A percentile compares a stretch with the other conserved stretches of the same genome.
These are phyloP conservation scores for Aurelia aurita complex sp. Pacific DNA, from an alignment of 30 jellyfish, hydroid and myxozoan genomes.

Conservation along the genomic window DNA sequence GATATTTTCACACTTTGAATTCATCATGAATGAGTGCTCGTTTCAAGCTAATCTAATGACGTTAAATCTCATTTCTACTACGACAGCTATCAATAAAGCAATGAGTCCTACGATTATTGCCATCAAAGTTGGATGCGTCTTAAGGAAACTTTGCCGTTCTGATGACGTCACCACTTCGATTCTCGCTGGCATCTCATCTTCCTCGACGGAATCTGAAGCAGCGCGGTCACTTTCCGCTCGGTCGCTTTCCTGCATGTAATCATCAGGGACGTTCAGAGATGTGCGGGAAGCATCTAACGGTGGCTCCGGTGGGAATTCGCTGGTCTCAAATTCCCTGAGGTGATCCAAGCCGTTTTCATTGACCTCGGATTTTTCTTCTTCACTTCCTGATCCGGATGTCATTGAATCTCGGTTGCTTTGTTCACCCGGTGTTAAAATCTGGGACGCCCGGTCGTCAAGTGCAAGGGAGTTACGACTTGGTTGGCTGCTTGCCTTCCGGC, in stretches of 20 bases:
- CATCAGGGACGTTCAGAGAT: slow-evolving; percentile 72
- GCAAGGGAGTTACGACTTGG: slow-evolving; percentile 69
- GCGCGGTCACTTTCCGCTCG: slow-evolving; percentile 18
- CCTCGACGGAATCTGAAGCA: slow-evolving; percentile 39
- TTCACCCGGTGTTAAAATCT: slow-evolving; percentile 43
- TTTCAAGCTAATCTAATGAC: slow-evolving; percentile 10
- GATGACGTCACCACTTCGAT: slow-evolving; percentile 42
- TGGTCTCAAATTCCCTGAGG: slow-evolving; percentile 76
- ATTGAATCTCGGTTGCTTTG: slow-evolving; percentile 51
- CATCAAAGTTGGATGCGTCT: not conserved
- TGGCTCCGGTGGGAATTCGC: slow-evolving; percentile 83
- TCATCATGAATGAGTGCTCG: not conserved
- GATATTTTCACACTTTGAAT: not conserved
- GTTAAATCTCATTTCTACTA: slow-evolving; percentile 50
- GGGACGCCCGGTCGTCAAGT: slow-evolving; percentile 69
- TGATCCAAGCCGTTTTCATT: slow-evolving; percentile 51
- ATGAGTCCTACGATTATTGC: slow-evolving; percentile 21
- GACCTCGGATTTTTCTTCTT: slow-evolving; percentile 26
- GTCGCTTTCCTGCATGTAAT: slow-evolving; percentile 42
- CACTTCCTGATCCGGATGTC: slow-evolving; percentile 31
- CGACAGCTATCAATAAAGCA: slow-evolving; percentile 34
- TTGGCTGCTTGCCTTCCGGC: slow-evolving; percentile 51
- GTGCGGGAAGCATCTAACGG: slow-evolving; percentile 79
- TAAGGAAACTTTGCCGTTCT: not conserved
- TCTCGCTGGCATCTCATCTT: slow-evolving; percentile 24